Percentiles rank a stretch among this genome's conserved stretches.
Conservation (phyloP, 2,113 vertebrate species). For the Dipodomys ordii region DNA sequence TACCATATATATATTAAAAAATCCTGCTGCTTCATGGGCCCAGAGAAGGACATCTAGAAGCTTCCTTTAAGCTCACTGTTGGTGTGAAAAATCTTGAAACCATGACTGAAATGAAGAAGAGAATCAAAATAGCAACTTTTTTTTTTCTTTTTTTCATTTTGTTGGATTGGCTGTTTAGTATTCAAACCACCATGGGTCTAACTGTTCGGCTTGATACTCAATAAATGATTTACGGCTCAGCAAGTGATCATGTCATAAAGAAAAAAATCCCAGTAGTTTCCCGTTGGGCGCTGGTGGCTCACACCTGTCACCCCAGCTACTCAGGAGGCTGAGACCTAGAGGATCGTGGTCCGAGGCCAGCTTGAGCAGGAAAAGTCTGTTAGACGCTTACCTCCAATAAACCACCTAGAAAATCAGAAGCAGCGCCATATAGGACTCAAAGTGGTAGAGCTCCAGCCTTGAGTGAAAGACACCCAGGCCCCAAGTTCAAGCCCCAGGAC, state of each 20-base stretch:
- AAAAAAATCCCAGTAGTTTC: slow-evolving; percentile 23
- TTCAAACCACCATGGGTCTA: not conserved
- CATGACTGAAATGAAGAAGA: not conserved
- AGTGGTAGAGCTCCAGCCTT: no score
- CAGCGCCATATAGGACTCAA: no score
- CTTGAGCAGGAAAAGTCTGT: no score
- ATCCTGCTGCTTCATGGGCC: slow-evolving; percentile 57
- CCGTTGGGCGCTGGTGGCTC: not conserved
- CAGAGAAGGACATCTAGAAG: slow-evolving; percentile 56
- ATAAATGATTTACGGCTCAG: not conserved
- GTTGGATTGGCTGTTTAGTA: not conserved
- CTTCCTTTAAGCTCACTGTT: not conserved
- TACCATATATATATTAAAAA: not conserved
- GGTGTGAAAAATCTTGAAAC: slow-evolving; percentile 63
- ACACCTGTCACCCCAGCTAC: no score
- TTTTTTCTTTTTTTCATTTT: no score
- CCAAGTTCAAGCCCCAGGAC: no score
- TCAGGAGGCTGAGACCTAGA: no score
- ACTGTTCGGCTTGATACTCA: not conserved
- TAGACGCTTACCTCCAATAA: no score
- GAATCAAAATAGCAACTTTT: not conserved
- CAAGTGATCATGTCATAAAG: not conserved
- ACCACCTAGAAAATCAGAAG: no score
- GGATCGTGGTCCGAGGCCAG: no score
- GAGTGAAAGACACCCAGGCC: no score